Conservation (phyloP, 2,797 vertebrate species). For the Oreortyx pictus region DNA sequence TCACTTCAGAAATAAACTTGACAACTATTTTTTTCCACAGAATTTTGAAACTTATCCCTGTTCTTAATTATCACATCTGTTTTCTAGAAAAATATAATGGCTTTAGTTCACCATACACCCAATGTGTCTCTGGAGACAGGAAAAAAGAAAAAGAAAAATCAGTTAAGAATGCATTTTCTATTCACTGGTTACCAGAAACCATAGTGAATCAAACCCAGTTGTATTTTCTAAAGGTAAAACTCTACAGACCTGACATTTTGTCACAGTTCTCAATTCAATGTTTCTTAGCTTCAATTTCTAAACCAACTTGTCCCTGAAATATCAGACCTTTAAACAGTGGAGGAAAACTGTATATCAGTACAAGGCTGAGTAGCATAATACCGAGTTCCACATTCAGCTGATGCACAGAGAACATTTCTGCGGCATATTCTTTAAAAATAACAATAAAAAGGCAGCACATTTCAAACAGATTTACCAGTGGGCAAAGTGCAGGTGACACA, state of each 20-base stretch:
- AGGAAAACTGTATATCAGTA: background rate
- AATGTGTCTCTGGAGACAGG: background rate
- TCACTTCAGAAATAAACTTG: background rate
- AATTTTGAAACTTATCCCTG: background rate
- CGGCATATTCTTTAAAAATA: background rate
- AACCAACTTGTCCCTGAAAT: background rate
- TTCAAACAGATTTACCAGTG: background rate
- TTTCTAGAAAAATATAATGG: background rate
- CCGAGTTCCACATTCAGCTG: background rate
- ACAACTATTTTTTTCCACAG: background rate
- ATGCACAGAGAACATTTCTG: background rate
- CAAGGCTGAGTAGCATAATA: background rate
- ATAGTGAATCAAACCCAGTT: background rate
- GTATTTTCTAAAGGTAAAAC: background rate
- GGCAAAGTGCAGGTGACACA: background rate
- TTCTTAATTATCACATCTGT: background rate
- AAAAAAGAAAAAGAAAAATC: background rate
- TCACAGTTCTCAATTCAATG: background rate
- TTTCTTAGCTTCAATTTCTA: background rate
- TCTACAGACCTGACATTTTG: background rate
- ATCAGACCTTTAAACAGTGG: fast-evolving
- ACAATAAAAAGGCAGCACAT: background rate
- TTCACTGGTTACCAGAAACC: background rate
- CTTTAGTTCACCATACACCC: background rate
- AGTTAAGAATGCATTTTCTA: background rate